Base-by-base conservation (phyloP, 1,140 invertebrate species). In the Acromyrmex charruanus region DNA sequence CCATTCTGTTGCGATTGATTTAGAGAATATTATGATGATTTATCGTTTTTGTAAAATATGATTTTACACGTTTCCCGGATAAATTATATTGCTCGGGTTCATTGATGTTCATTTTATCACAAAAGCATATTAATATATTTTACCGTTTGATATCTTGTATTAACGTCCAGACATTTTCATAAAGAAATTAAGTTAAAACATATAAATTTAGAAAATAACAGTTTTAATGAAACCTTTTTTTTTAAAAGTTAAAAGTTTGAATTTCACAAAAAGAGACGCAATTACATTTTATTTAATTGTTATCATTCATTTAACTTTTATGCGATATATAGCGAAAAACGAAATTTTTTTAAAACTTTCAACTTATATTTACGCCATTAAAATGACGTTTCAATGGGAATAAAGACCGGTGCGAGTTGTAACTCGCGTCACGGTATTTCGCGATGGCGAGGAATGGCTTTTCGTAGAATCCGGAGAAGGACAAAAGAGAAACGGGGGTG, bases 11-110 rank as follows among this genome's bases (percentile, higher is more conserved):
- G 31, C 63, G 77, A 80, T 80, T 84, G 69, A 84, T 82, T 74
- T 82, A 49, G 55, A 74, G 66, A 39, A 82, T 75, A 84, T 74
- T 74, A 74, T 61, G n/a, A 35, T 55, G 80, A 75, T 84, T 84
- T 84, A 75, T 84, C 28, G 55, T 74, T 75, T 75, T 75, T 63
- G 58, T 21, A 69, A 39, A 84, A 84, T 74, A 25, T 74, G 68
- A 84, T 75, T 84, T 31, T 35, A 53, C 58, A 61, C 44, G 28
- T 16, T 59, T 86, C 77, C 65, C 84, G 84, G 84, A 86, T 25
- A 86, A 58, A 69, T 86, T 86, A 59, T 59, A 80, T 86, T 31
- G 25, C 63, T 53, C 53, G 53, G 63, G 39, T 81, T 75, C 14
- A 68, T 25, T 77, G 49, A 9, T 39, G 65, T 72, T 58, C 44